A percentile compares a stretch with the other conserved stretches of the same genome.
Conservation (phyloP, 2,797 vertebrate species). For the Helicolenus hilgendorfi region DNA sequence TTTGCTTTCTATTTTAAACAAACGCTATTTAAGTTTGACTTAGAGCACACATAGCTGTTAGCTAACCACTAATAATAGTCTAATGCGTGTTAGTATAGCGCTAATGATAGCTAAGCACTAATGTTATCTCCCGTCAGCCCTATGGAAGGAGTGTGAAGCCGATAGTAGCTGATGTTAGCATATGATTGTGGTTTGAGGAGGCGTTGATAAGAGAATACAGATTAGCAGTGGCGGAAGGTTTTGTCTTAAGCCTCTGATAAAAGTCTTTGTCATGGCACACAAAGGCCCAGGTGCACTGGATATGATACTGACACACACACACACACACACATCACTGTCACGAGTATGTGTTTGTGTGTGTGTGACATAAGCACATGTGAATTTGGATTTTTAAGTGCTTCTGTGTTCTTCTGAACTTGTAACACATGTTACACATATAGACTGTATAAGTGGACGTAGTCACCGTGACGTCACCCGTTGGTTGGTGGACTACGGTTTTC, state of each 20-base stretch:
- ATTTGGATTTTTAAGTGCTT: neutral
- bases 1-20: neutral
- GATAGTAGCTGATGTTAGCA: neutral
- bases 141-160: slow-evolving; percentile 31
- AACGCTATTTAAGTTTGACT: neutral
- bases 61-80: slow-evolving; percentile 11
- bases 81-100: slow-evolving; percentile 22
- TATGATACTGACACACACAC: neutral
- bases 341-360: neutral
- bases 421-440: neutral
- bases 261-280: slow-evolving; percentile 41
- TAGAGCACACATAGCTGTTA: neutral
- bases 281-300: slow-evolving; percentile 46
- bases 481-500: too few relatives aligned
- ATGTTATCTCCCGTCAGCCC: slow-evolving; percentile 36
- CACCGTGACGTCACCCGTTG: too few relatives aligned
- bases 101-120: slow-evolving; percentile 3
- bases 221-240: slow-evolving; percentile 17
- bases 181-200: slow-evolving; percentile 20
- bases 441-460: too few relatives aligned
- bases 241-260: slow-evolving; percentile 26
- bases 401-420: neutral
- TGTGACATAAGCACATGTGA: neutral
- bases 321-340: neutral
- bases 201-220: slow-evolving; percentile 31